Evolutionary conservation across 1,140 invertebrate species (phyloP).

Genomic region (Ctenoplectra terminalis): DNA sequence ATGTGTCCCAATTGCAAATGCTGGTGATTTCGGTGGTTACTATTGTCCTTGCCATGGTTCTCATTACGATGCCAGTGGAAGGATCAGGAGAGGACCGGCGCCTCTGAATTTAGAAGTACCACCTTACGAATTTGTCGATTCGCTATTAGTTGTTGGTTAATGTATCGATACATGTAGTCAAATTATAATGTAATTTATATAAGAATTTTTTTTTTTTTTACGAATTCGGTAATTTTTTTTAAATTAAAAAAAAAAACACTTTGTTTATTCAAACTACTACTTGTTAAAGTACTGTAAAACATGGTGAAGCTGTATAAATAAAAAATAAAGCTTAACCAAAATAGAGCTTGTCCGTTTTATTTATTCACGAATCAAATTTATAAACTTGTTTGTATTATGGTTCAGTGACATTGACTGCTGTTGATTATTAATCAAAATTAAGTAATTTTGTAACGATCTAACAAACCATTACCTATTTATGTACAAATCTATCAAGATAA

Average conservation of each 20-base stretch:
- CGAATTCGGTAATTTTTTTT: not conserved
- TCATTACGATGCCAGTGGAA: constrained; percentile 98
- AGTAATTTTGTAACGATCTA: not conserved
- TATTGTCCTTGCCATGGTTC: constrained; percentile 99
- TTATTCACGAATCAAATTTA: not conserved
- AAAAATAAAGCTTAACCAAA: constrained; percentile 47
- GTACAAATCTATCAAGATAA: not conserved
- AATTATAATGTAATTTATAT: constrained; percentile 57
- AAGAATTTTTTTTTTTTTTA: not conserved
- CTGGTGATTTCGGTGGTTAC: constrained; percentile 98
- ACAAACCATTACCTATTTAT: not conserved
- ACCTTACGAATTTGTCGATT: constrained; percentile 90
- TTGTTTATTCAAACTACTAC: not conserved
- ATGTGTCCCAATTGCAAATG: constrained; percentile 96
- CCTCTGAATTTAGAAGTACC: constrained; percentile 98
- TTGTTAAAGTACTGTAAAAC: not conserved
- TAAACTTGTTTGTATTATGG: not conserved
- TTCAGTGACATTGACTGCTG: too few relatives aligned
- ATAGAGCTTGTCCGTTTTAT: not conserved
- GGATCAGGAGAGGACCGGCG: constrained; percentile 98
- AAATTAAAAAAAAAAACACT: constrained; percentile 5
- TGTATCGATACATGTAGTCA: constrained; percentile 50
- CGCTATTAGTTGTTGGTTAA: constrained; percentile 86
- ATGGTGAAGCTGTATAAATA: constrained; percentile 22
- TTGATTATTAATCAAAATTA: too few relatives aligned